Base-by-base conservation (phyloP, 2,888 invertebrate genomes). In the Euphydryas editha region DNA sequence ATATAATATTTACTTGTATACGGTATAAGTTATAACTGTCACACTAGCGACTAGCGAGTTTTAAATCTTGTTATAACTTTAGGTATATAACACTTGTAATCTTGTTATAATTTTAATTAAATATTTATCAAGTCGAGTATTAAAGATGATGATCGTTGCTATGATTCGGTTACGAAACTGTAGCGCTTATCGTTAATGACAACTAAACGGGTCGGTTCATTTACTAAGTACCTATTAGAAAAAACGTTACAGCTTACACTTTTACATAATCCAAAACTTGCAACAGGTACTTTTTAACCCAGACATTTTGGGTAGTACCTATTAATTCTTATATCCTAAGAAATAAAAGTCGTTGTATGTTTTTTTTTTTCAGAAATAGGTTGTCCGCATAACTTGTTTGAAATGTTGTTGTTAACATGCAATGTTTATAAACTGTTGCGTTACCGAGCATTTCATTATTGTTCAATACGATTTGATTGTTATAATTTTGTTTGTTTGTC, bases 371-470 rank as follows among this genome's bases (percentile, higher is more conserved):
- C 18, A 17, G 17, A 36, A 36, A 55, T n/a, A n/a, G 44, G 30
- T 64, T 21, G 61, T 37, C 59, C 47, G 64, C 59, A 67, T 86
- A 88, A 87, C 87, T 80, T 83, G 74, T 74, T 73, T 75, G 78
- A 76, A 72, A 78, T 75, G 76, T 75, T 72, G 78, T 62, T 74
- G 76, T 85, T 86, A 87, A 86, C 85, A 75, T 72, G 73, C 71
- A 69, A 73, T 90, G 90, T 91, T 92, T 92, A 88, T 85, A 87
- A 91, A 92, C 85, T 83, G 73, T 83, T 82, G 83, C 85, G 84
- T 86, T 88, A 81, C 82, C 67, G 65, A 81, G 80, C 67, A 83
- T 85, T 86, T 83, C 79, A 73, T 78, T 75, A 81, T 79, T 81
- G 82, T 80, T 80, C 81, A 74, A 74, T 76, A 72, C 75, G 73